Evolutionary conservation across 2,888 invertebrate species (phyloP).

Genomic region (Apantesis nais): DNA sequence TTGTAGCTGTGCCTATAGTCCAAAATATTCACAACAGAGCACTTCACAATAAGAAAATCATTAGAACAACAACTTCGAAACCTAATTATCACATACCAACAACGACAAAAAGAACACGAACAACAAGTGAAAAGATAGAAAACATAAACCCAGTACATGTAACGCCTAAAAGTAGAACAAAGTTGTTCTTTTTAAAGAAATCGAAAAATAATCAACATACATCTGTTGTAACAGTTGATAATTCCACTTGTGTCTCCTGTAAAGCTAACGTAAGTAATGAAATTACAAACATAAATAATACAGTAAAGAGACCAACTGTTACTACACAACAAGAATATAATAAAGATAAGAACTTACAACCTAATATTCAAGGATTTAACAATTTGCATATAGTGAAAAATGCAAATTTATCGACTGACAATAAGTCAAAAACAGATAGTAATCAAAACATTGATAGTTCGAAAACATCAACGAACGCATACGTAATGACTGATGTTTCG

Average conservation of each 20-base stretch:
- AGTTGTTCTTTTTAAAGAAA: constrained; percentile 2
- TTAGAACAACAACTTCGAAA: constrained; percentile 19
- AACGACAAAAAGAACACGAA: constrained; percentile 13
- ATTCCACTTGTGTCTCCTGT: background rate
- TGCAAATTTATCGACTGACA: background rate
- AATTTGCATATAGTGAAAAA: background rate
- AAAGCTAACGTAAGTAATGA: background rate
- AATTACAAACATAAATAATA: background rate
- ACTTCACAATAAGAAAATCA: constrained; percentile 12
- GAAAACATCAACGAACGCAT: background rate
- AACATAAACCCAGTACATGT: background rate
- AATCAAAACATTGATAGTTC: background rate
- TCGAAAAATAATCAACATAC: background rate
- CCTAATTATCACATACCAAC: constrained; percentile 9
- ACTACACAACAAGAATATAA: background rate
- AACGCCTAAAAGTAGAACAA: background rate
- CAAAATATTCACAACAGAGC: constrained; percentile 13
- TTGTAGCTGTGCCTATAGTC: constrained; percentile 8
- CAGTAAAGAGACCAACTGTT: background rate
- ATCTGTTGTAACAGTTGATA: background rate
- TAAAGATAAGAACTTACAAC: background rate
- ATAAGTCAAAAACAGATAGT: background rate
- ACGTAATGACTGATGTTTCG: background rate
- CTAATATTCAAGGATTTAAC: background rate
- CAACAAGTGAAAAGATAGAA: constrained; percentile 5